phyloP scores from a whole-genome alignment of 2,888 invertebrate genomes.

The Agrotis clavis region DNA sequence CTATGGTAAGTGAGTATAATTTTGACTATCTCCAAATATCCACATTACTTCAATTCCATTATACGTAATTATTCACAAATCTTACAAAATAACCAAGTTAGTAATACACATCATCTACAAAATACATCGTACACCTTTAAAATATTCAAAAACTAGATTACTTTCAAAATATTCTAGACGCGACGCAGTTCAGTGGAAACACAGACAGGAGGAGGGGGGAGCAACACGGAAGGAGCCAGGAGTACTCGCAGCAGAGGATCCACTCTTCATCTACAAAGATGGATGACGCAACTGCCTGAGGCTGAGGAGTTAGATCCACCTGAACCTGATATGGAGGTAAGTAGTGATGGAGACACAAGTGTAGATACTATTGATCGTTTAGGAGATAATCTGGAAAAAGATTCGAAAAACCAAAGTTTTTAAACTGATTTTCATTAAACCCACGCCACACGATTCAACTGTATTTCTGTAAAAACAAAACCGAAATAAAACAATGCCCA shows the following conservation, averaged over 20 bases:
- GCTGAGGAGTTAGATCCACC: conserved; percentile 89
- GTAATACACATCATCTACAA: neutral
- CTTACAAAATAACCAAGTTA: too few species aligned
- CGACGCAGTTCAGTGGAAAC: conserved; percentile 88
- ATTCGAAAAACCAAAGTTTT: too few species aligned
- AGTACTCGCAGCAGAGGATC: conserved; percentile 93
- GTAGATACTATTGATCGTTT: neutral
- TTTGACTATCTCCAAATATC: conserved; percentile 68
- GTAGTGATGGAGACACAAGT: neutral
- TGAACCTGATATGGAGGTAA: conserved; percentile 91
- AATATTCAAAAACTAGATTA: neutral
- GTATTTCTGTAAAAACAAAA: too few species aligned
- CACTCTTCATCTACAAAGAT: conserved; percentile 94
- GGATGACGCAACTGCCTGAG: conserved; percentile 95
- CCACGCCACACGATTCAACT: too few species aligned
- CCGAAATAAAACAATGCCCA: too few species aligned
- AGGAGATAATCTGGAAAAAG: neutral
- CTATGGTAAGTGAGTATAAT: conserved; percentile 17
- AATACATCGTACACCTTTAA: neutral
- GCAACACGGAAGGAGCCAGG: conserved; percentile 82
- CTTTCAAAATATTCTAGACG: conserved; percentile 73
- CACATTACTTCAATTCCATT: conserved; percentile 58
- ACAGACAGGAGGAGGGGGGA: conserved; percentile 84
- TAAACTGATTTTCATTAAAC: too few species aligned
- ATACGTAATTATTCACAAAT: neutral